A percentile compares a stretch with the other conserved stretches of the same genome.
Evolutionary conservation across 2,888 invertebrate genomes (phyloP).

Genomic region (Acrocera orbiculus): DNA sequence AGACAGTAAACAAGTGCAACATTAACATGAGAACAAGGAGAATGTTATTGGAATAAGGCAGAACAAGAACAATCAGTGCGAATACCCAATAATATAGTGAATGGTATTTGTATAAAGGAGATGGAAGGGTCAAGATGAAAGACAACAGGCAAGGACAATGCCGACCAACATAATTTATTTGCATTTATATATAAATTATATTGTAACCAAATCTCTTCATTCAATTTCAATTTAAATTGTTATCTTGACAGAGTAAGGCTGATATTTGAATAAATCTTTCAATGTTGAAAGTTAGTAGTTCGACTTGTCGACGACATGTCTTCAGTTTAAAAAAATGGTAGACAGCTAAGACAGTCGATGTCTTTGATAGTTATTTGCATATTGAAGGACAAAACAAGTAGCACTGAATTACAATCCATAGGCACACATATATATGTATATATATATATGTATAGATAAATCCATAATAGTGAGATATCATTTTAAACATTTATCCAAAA

Average conservation of each 20-base stretch:
- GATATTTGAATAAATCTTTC: conserved; percentile 23
- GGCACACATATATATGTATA: neutral
- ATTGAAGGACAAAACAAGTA: conserved; percentile 7
- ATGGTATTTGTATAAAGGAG: too few species aligned
- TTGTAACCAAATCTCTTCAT: conserved; percentile 32
- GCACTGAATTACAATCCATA: neutral
- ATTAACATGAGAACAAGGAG: too few species aligned
- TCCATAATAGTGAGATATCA: too few species aligned
- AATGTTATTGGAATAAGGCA: too few species aligned
- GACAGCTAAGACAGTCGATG: conserved; percentile 6
- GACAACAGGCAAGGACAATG: conserved; percentile 11
- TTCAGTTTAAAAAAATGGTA: conserved; percentile 7
- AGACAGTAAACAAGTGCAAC: too few species aligned
- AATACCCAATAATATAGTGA: too few species aligned
- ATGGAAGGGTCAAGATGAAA: too few species aligned
- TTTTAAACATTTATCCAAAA: too few species aligned
- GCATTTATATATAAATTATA: conserved; percentile 30
- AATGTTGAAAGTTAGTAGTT: conserved; percentile 12
- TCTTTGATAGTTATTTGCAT: conserved; percentile 7
- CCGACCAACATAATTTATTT: conserved; percentile 21
- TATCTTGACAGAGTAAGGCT: conserved; percentile 26
- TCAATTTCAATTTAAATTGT: conserved; percentile 32
- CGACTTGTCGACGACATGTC: conserved; percentile 11
- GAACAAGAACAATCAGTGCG: too few species aligned
- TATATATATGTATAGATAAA: too few species aligned